Evolutionary conservation across 1,140 invertebrate genomes (phyloP).

Genomic region (Anoplolepis gracilipes): DNA sequence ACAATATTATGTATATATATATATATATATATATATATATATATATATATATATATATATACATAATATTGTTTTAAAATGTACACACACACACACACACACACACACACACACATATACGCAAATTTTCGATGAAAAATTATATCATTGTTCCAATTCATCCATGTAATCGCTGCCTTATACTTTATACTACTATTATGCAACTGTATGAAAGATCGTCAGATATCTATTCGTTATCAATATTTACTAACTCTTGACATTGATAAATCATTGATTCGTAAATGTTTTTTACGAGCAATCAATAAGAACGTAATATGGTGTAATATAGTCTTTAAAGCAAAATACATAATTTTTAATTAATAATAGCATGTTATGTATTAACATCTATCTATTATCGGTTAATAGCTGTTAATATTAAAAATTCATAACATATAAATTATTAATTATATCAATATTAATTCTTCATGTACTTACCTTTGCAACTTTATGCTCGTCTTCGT

Average conservation of each 20-base stretch:
- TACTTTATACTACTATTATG: too few species aligned
- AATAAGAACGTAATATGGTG: not conserved
- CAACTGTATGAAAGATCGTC: not conserved
- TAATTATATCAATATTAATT: constrained; percentile 2
- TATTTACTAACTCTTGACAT: not conserved
- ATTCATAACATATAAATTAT: not conserved
- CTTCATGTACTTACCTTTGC: constrained; percentile 36
- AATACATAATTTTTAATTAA: not conserved
- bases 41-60: too few species aligned
- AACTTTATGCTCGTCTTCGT: not conserved
- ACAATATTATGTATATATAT: not conserved
- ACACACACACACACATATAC: too few species aligned
- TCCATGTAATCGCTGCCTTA: not conserved
- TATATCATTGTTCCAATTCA: not conserved
- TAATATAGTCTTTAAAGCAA: not conserved
- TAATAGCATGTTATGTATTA: not conserved
- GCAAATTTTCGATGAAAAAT: too few species aligned
- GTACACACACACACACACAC: too few species aligned
- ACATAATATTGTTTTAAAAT: too few species aligned
- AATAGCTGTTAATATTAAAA: too few species aligned
- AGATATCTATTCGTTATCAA: not conserved
- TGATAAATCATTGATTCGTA: not conserved
- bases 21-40: not conserved
- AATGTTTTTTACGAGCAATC: not conserved
- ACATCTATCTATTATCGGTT: too few species aligned